Conservation (phyloP, 1,140 invertebrate genomes). For the Drosophila auraria region DNA sequence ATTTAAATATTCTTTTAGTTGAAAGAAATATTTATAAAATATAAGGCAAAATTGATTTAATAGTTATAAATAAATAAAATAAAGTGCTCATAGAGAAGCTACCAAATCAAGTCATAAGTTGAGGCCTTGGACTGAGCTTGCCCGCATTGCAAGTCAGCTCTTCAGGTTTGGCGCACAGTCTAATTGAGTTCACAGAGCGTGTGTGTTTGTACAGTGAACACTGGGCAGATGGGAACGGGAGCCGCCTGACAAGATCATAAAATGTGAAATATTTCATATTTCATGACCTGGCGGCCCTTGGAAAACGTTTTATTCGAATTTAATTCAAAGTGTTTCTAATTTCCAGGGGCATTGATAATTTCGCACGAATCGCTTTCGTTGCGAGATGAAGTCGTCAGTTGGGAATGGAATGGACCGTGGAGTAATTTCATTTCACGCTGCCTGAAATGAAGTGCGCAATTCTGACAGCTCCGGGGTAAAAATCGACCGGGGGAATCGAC, state of each 20-base stretch:
- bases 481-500: conserved; percentile 25
- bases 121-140: background rate
- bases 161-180: conserved; percentile 62
- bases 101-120: conserved; percentile 2
- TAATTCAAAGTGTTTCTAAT: conserved; percentile 83
- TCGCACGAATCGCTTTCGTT: conserved; percentile 29
- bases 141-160: conserved; percentile 16
- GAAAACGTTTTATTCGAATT: conserved; percentile 80
- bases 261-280: conserved; percentile 9
- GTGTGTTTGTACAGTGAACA: conserved; percentile 25
- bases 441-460: conserved; percentile 70
- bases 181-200: conserved; percentile 73
- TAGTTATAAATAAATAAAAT: no score
- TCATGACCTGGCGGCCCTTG: conserved; percentile 1
- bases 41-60: background rate
- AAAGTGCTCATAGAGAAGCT: background rate
- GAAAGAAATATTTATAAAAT: background rate
- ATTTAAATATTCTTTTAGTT: no score
- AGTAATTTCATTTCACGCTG: conserved; percentile 83
- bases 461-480: conserved; percentile 25
- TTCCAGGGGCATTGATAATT: conserved; percentile 58
- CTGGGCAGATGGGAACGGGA: conserved; percentile 29
- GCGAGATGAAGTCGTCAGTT: conserved; percentile 71
- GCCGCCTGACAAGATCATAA: conserved; percentile 43
- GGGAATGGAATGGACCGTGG: conserved; percentile 73